Base-by-base conservation (phyloP, 2,113 vertebrate species). In the Passer montanus region DNA sequence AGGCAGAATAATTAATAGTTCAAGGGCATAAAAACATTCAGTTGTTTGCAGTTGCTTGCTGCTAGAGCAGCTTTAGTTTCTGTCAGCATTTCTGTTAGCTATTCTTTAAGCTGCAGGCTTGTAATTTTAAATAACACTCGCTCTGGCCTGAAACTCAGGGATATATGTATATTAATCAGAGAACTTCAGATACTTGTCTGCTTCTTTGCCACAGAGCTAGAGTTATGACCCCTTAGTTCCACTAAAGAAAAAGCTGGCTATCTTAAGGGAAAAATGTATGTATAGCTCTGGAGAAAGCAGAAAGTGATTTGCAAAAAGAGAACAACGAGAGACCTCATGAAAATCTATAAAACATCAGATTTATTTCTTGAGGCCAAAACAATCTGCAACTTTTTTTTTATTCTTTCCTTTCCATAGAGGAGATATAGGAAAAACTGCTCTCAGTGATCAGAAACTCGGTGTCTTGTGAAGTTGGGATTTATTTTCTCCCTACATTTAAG, bases 1-100 rank as follows among this genome's bases (percentile, higher is more conserved):
- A 74, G 63, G 47, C 37, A 50, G 76, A 95, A 90, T 77, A 95
- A 93, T 90, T 96, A 90, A 93, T 81, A 86, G 88, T 95, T 96
- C 83, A 93, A 96, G 90, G 68, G 52, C 73, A 56, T 47, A 53
- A 20, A 72, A 13, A 63, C 50, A 4, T 93, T 86, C 83, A 72
- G 41, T 68, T 88, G 47, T 86, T 95, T 90, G 70, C 75, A 75
- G 52, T 90, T 10, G 56, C 43, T 73, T 15, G 15, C 72, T 94
- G 30, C 84, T 77, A 64, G 75, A 84, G 53, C n/a, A 86, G 60
- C 35, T 88, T 94, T 77, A 50, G 76, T 92, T 86, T 84, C 90
- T 90, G 76, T 84, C 94, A 93, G 90, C 90, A 49, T 80, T 94
- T 94, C 82, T 93, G 19, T 81, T 77, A 47, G 70, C 44, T 55